Conservation (phyloP, 1,140 invertebrate species). For the Neodiprion fabricii region DNA sequence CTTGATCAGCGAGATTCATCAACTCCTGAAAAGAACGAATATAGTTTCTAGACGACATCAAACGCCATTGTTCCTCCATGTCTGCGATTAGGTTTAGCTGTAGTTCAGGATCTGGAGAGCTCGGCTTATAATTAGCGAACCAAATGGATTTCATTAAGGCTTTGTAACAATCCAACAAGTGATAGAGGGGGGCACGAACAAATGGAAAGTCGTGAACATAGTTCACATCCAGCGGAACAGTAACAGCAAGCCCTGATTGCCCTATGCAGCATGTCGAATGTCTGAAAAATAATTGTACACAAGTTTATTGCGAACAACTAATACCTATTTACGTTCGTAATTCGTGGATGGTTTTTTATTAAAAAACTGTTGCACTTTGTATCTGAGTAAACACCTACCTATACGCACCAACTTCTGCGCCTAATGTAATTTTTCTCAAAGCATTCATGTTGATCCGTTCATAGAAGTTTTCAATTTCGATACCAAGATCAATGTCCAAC, state of each 20-base stretch:
- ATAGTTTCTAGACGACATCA: neutral
- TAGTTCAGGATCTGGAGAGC: neutral
- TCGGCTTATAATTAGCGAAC: conserved; percentile 20
- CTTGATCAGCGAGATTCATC: conserved; percentile 30
- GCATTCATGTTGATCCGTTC: conserved; percentile 44
- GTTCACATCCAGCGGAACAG: conserved; percentile 2
- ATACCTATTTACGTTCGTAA: conserved; percentile 9
- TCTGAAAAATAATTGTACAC: conserved; percentile 32
- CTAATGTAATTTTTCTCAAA: conserved; percentile 45
- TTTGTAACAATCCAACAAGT: conserved; percentile 45
- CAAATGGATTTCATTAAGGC: conserved; percentile 28
- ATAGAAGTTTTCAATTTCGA: conserved; percentile 47
- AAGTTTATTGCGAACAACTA: neutral
- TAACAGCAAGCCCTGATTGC: conserved; percentile 28
- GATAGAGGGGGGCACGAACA: conserved; percentile 42
- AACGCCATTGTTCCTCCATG: conserved; percentile 28
- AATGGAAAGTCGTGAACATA: conserved; percentile 35
- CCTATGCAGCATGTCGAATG: conserved; percentile 40
- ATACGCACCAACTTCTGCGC: conserved; percentile 39
- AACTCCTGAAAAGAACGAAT: conserved; percentile 24
- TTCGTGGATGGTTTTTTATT: conserved; percentile 34
- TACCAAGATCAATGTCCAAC: conserved; percentile 31
- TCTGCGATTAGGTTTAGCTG: neutral
- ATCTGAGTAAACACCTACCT: conserved; percentile 28
- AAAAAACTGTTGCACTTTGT: conserved; percentile 28